Evolutionary conservation across 2,797 vertebrate genomes (phyloP), one percentile per base, ranked within the genome.

Genomic region (Erethizon dorsatum): DNA sequence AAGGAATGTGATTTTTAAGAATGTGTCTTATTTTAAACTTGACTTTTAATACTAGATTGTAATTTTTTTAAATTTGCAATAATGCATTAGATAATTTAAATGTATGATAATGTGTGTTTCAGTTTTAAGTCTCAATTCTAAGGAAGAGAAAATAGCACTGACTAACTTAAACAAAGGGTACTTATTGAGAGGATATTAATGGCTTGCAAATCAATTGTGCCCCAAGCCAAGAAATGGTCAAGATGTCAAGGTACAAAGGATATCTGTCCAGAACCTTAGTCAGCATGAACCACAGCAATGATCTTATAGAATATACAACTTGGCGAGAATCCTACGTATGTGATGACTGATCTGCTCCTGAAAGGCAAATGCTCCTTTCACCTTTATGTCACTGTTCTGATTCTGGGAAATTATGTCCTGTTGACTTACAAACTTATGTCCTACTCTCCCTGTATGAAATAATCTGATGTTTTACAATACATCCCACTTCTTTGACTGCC

Each of bases 271-370:
- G 28, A 88, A 71, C 50, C 26, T 73, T 31, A 47, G 45, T 80
- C 5, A 57, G 31, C 18, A 33, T 28, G 24, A 88, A 61, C 52
- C 56, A 63, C 56, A 88, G 33, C 24, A 85, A 65, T 71, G 52
- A 96, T 9, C n/a, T 83, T 69, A 93, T 6, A 45, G 79, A 79
- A 94, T 9, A 67, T 77, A 50, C 18, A 93, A 82, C 2, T 57
- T 59, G 33, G 6, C 54, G 31, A 91, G 69, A 93, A 86, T 6
- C 1, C 31, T 79, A 0, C 13, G 14, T 85, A 3, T 28, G n/a
- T 73, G 17, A 87, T 92, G 37, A 77, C 57, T 69, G 52, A 75
- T 47, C 9, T 87, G 69, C 13, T 56, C 2, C 47, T 54, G 33
- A 90, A 57, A 92, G 18, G 24, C 33, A 50, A 37, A 6, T 84